These are phyloP conservation scores for Rallus limicola DNA, from an alignment of 2,113 vertebrate species.

Conservation along the genomic window DNA sequence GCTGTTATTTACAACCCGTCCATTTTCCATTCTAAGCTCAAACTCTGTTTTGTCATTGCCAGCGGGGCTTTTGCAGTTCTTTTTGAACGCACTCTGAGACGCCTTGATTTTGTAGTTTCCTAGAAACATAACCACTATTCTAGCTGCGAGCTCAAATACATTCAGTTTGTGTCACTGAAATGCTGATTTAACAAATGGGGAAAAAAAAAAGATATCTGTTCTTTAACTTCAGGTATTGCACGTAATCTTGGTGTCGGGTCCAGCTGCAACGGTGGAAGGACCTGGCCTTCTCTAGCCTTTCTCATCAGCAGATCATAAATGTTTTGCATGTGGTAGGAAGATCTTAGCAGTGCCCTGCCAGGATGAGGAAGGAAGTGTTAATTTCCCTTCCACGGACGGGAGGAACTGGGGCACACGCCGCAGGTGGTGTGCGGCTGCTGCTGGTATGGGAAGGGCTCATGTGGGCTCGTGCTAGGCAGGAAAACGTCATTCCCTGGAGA, in stretches of 20 bases:
- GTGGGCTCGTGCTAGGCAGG: background rate
- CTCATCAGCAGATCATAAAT: background rate
- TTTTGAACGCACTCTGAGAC: background rate
- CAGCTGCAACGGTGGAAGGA: background rate
- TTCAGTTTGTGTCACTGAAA: background rate
- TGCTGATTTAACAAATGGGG: background rate
- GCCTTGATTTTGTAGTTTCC: conserved; percentile 7
- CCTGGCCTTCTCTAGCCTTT: background rate
- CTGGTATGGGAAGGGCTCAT: background rate
- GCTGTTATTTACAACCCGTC: conserved; percentile 17
- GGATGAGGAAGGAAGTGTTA: background rate
- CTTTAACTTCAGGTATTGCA: background rate
- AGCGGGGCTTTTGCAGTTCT: conserved; percentile 38
- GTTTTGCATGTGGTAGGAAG: background rate
- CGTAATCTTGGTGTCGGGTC: background rate
- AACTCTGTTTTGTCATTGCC: conserved; percentile 53
- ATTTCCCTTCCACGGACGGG: background rate
- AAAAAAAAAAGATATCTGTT: background rate
- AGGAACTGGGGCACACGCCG: background rate
- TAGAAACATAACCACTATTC: background rate
- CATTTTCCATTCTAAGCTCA: conserved; percentile 14
- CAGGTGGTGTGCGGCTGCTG: background rate
- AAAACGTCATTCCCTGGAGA: background rate
- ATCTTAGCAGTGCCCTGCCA: background rate
- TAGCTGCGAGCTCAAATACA: background rate